phyloP scores from a whole-genome alignment of 2,888 invertebrate genomes.

The Drosophila siamana region DNA sequence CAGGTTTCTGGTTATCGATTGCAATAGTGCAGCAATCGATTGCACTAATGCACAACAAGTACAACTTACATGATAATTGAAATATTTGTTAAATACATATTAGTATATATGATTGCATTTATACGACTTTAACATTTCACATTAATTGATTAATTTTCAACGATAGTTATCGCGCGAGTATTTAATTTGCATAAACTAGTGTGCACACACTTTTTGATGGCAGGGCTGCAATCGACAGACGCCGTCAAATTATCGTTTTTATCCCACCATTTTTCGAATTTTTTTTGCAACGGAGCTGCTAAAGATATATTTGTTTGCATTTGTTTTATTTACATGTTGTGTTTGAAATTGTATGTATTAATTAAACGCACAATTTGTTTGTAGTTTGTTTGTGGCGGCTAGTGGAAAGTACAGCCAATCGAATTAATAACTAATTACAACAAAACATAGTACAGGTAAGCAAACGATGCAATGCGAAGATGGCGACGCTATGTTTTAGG shows the following conservation, averaged over 20 bases:
- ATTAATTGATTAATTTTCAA: no score
- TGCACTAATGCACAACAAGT: neutral
- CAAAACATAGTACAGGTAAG: neutral
- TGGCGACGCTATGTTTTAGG: neutral
- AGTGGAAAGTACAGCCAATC: neutral
- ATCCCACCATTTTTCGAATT: conserved; percentile 49
- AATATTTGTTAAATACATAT: no score
- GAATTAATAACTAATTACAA: neutral
- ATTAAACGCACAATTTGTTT: neutral
- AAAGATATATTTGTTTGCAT: neutral
- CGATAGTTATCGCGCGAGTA: no score
- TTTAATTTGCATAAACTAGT: neutral
- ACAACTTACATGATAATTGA: neutral
- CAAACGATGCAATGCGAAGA: neutral
- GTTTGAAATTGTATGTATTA: neutral
- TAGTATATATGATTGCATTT: no score
- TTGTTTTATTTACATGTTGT: neutral
- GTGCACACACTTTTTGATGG: neutral
- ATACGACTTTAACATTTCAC: no score
- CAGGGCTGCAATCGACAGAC: conserved; percentile 16
- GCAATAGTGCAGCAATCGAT: neutral
- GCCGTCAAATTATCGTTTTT: conserved; percentile 19
- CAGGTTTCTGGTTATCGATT: neutral
- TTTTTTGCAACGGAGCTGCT: neutral
- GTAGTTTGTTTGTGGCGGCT: neutral